A percentile compares a stretch with the other conserved stretches of the same genome.
Conservation (phyloP, 2,797 vertebrate species). For the Anas capensis region DNA sequence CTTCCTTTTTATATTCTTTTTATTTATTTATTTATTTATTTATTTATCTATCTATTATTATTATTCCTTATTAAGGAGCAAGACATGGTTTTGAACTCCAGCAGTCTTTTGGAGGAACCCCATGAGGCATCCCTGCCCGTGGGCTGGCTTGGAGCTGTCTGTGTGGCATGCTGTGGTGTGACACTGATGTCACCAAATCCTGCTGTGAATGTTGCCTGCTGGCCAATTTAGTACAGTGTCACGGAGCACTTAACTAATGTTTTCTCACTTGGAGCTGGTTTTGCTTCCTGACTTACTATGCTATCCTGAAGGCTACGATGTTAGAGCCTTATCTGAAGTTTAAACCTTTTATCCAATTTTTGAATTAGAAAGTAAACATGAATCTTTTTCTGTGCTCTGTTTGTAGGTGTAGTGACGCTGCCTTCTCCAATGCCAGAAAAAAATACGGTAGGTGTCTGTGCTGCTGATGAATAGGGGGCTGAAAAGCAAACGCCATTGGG, state of each 20-base stretch:
- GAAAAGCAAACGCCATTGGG: background rate
- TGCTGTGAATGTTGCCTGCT: background rate
- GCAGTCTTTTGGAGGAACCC: background rate
- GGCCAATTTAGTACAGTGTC: background rate
- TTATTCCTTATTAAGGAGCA: background rate
- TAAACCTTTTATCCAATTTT: background rate
- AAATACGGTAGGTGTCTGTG: slow-evolving; percentile 71
- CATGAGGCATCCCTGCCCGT: background rate
- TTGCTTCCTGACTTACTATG: background rate
- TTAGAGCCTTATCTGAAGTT: background rate
- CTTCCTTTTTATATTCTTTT: background rate
- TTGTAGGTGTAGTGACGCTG: slow-evolving; percentile 85
- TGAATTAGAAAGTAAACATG: background rate
- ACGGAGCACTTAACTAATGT: background rate
- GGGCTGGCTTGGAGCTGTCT: background rate
- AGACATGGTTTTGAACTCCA: background rate
- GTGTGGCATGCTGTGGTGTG: fast-evolving
- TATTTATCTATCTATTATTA: background rate
- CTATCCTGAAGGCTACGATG: background rate
- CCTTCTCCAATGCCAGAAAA: slow-evolving; percentile 86
- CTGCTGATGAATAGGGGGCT: background rate
- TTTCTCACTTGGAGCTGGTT: background rate
- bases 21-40: background rate
- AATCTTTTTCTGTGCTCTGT: background rate
- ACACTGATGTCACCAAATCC: background rate